Conservation (phyloP, 2,888 invertebrate genomes). For the Eledona agricola region DNA sequence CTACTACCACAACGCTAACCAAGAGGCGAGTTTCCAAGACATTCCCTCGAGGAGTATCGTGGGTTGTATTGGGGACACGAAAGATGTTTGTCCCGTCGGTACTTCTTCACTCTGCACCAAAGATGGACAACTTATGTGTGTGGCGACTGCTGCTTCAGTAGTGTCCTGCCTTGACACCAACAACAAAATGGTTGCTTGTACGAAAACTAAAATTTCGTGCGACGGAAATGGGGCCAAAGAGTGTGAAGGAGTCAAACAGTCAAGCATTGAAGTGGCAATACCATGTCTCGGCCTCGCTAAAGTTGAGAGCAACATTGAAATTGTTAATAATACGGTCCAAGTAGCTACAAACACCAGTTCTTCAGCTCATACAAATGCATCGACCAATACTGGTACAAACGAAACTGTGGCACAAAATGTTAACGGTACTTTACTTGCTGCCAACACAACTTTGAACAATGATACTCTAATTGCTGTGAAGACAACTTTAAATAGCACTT, state of each 20-base stretch:
- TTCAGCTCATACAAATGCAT: slow-evolving; percentile 12
- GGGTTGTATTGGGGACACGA: slow-evolving; percentile 55
- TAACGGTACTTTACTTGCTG: not conserved
- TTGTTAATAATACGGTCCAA: slow-evolving; percentile 27
- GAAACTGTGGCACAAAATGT: too few relatives aligned
- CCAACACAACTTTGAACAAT: not conserved
- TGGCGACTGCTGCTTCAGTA: slow-evolving; percentile 53
- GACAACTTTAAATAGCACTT: slow-evolving; percentile 1
- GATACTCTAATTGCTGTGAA: too few relatives aligned
- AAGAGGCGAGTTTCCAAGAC: too few relatives aligned
- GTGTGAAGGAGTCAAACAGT: slow-evolving; percentile 46
- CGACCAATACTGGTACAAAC: too few relatives aligned
- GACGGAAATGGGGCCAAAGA: slow-evolving; percentile 51
- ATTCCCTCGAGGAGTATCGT: slow-evolving; percentile 55
- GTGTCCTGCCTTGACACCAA: slow-evolving; percentile 49
- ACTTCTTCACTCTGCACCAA: slow-evolving; percentile 58
- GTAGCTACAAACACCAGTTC: slow-evolving; percentile 35
- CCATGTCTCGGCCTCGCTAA: slow-evolving; percentile 56
- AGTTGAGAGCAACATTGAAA: slow-evolving; percentile 37
- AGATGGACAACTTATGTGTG: slow-evolving; percentile 59
- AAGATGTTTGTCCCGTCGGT: slow-evolving; percentile 55
- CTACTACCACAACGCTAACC: slow-evolving; percentile 57
- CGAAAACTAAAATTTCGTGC: slow-evolving; percentile 55
- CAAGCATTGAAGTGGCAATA: slow-evolving; percentile 47
- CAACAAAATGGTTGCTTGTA: slow-evolving; percentile 50